Conservation (phyloP, 2,113 vertebrate genomes). For the Azemiops feae region DNA sequence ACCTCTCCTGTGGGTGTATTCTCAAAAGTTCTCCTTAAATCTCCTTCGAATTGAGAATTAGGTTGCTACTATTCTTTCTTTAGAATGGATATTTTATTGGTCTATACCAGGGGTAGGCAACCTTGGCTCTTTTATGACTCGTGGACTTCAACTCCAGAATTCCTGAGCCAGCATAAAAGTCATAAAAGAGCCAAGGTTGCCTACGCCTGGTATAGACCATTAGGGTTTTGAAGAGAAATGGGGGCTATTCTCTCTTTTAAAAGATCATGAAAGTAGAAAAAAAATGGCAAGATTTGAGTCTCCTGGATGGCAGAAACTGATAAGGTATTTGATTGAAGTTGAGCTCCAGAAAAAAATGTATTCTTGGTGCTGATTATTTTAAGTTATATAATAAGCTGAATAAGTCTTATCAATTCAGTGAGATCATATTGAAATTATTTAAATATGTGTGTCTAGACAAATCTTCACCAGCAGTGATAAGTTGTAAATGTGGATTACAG, state of each 20-base stretch:
- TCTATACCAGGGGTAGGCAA: not conserved
- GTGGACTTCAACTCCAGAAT: too few species aligned
- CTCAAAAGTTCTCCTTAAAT: not conserved
- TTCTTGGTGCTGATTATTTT: not conserved
- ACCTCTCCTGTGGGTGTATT: not conserved
- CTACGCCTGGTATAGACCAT: not conserved
- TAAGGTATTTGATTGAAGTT: not conserved
- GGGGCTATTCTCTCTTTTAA: not conserved
- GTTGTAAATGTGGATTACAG: not conserved
- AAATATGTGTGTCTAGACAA: not conserved
- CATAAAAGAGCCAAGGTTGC: too few species aligned
- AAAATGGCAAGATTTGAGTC: not conserved
- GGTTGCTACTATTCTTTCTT: not conserved
- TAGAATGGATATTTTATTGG: not conserved
- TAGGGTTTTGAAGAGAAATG: not conserved
- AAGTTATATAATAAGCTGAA: not conserved
- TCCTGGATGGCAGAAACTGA: not conserved
- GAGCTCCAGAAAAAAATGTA: not conserved
- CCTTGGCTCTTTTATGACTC: too few species aligned
- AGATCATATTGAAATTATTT: not conserved
- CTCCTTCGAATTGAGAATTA: not conserved
- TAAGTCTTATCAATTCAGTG: not conserved
- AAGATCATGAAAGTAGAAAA: not conserved
- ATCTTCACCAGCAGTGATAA: not conserved
- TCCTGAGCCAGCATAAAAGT: too few species aligned